Percentiles rank a stretch among this genome's conserved stretches.
These are phyloP conservation scores for Agrotis clavis DNA, from an alignment of 2,888 invertebrate genomes.

Conservation along the genomic window DNA sequence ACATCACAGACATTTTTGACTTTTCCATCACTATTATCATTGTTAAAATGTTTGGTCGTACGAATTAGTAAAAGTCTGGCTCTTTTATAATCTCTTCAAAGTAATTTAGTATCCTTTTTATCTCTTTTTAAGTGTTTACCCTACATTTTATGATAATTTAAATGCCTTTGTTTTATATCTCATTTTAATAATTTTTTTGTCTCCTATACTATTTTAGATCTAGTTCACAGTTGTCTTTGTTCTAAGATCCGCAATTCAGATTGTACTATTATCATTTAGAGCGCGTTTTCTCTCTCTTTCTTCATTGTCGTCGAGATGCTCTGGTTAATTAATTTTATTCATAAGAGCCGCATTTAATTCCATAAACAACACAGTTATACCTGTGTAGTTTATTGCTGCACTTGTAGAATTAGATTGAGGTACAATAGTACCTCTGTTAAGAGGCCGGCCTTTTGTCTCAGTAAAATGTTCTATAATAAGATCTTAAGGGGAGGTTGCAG, in stretches of 20 bases:
- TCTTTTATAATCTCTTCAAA: not conserved
- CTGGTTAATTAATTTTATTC: conserved; percentile 57
- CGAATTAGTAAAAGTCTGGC: too few species aligned
- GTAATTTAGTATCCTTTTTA: not conserved
- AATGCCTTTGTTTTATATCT: too few species aligned
- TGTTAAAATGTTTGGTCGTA: too few species aligned
- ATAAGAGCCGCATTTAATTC: conserved; percentile 55
- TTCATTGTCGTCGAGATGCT: conserved; percentile 12
- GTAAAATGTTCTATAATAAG: conserved; percentile 62
- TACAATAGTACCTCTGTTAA: conserved; percentile 46
- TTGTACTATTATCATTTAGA: conserved; percentile 10
- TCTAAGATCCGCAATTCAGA: not conserved
- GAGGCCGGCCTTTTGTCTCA: conserved; percentile 59
- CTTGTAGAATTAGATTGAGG: conserved; percentile 9
- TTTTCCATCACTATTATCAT: too few species aligned
- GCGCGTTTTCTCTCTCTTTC: conserved; percentile 2
- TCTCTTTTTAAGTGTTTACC: not conserved
- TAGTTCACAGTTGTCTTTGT: conserved; percentile 1
- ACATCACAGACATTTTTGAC: too few species aligned
- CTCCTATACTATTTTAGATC: not conserved
- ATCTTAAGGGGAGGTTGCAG: conserved; percentile 31
- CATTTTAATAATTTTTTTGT: too few species aligned
- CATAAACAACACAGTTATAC: conserved; percentile 15
- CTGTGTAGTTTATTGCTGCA: too few species aligned
- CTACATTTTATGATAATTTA: not conserved